phyloP scores from a whole-genome alignment of 2,888 invertebrate species.

The Luperina testacea region DNA sequence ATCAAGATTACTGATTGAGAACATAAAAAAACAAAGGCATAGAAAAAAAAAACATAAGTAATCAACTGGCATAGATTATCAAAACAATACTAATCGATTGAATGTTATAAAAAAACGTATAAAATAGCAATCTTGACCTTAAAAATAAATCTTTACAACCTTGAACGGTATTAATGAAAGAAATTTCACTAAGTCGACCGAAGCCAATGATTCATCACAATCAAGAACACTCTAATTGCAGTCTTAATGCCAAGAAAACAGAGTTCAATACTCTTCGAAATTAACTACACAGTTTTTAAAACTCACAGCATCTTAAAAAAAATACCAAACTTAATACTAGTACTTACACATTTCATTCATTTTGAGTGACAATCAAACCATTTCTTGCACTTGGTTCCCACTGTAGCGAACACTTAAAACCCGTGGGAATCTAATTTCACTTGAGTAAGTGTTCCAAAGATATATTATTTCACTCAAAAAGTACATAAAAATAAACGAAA shows the following conservation, averaged over 20 bases:
- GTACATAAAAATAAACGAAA: constrained; percentile 66
- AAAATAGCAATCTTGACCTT: constrained; percentile 42
- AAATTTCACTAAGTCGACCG: constrained; percentile 69
- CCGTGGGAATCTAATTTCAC: constrained; percentile 78
- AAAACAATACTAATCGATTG: background rate
- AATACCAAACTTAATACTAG: constrained; percentile 52
- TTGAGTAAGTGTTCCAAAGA: constrained; percentile 72
- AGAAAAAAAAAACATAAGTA: background rate
- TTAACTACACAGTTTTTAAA: constrained; percentile 20
- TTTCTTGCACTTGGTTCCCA: constrained; percentile 68
- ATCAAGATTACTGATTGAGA: constrained; percentile 43
- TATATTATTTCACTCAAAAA: constrained; percentile 68
- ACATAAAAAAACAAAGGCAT: constrained; percentile 20
- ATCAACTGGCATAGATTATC: background rate
- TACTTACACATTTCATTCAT: constrained; percentile 88
- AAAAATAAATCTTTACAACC: constrained; percentile 58
- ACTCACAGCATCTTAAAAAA: constrained; percentile 38
- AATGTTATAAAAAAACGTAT: constrained; percentile 3
- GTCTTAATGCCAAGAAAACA: constrained; percentile 51
- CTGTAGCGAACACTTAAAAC: constrained; percentile 70
- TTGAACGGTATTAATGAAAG: constrained; percentile 66
- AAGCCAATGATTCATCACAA: constrained; percentile 70
- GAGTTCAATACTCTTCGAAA: constrained; percentile 30
- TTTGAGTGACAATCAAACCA: constrained; percentile 73
- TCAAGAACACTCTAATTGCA: constrained; percentile 52